Base-by-base conservation (phyloP, 2,797 vertebrate genomes). In the Anabas testudineus region DNA sequence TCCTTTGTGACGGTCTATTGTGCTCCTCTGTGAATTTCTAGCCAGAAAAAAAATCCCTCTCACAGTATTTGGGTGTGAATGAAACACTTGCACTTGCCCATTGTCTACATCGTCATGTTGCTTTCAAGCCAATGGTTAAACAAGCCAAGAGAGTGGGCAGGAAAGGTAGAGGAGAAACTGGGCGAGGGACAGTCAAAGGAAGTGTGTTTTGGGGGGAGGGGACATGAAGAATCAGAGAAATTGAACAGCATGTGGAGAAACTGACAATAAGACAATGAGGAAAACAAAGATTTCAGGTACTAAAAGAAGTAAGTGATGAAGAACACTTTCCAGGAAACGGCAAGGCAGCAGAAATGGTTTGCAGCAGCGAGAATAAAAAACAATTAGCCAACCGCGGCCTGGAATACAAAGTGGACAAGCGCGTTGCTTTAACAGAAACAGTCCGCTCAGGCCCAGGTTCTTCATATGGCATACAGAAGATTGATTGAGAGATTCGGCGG, bases 401-500 rank as follows among this genome's bases (percentile, higher is more conserved):
- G 7, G 22, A 67, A 67, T 66, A 62, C 55, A 60, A 75, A 73
- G 57, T 36, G 79, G 80, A 80, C 80, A 46, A 42, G 66, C 24
- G 21, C 47, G 12, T 58, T 24, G 68, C 48, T 73, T 78, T 49
- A 64, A 73, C 66, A 76, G 76, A 84, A 73, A 65, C 30, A 30
- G 67, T 73, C 39, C 63, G 55, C 43, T 67, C n/a, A 65, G 84
- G 62, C 80, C 68, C 67, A 22, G 85, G 62, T 78, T 76, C 78
- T 70, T 78, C 74, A 46, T 69, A 62, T 70, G 83, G 70, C 63
- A 53, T 67, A 24, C 73, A 41, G 59, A 80, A 88, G 89, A 87
- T 86, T 87, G 90, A 92, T 91, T 90, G 92, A 93, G 92, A 93
- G 93, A 95, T 91, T 91, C 74, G 82, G 81, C 66, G 85, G 85